These are phyloP conservation scores for Epizoanthus scotinus DNA, from an alignment of 92 coral and sea anemone genomes.

Conservation along the genomic window DNA sequence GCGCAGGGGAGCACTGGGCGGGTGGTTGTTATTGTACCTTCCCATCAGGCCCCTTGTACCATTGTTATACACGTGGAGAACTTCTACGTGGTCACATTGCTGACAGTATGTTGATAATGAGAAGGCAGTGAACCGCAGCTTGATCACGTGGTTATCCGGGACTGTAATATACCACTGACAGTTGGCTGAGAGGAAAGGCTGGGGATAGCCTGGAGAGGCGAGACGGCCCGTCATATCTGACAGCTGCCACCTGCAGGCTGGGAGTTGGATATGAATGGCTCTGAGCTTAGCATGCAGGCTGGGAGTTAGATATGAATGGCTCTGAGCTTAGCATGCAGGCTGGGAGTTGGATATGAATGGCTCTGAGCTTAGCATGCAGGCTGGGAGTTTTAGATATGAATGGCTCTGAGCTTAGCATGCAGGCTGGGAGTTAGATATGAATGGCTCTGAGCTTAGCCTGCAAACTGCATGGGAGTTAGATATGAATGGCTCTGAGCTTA, in stretches of 20 bases:
- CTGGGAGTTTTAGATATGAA: no score
- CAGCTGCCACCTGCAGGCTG: slow-evolving; percentile 27
- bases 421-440: no score
- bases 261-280: neutral
- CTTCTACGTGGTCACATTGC: neutral
- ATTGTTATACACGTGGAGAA: neutral
- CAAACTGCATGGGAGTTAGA: neutral
- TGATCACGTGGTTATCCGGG: slow-evolving; percentile 18
- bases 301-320: no score
- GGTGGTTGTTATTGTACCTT: neutral
- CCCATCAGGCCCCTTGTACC: neutral
- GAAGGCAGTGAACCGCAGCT: neutral
- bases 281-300: no score
- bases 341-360: no score
- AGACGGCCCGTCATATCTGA: slow-evolving; percentile 5
- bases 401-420: no score
- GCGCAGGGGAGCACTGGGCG: neutral
- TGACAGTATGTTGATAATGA: neutral
- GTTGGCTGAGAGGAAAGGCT: neutral
- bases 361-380: no score
- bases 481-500: no score
- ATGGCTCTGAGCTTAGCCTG: no score
- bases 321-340: no score
- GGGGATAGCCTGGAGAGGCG: neutral
- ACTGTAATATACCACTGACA: slow-evolving; percentile 24